Conservation (phyloP, 2,888 invertebrate species). For the Perizoma affinitatum region DNA sequence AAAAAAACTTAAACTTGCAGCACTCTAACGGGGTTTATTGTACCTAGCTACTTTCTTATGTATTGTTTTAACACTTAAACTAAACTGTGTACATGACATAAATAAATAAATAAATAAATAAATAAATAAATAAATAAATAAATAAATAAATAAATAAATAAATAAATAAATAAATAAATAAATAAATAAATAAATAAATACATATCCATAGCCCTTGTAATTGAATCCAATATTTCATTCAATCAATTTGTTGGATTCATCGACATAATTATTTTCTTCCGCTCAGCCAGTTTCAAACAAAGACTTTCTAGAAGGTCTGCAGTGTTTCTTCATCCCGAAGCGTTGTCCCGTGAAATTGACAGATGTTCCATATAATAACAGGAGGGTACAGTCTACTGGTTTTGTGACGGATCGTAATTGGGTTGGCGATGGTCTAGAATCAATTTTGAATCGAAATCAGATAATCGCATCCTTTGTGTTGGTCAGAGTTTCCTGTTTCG, state of each 20-base stretch:
- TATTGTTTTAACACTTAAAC: too few species aligned
- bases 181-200: too few species aligned
- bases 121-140: too few species aligned
- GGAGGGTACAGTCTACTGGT: constrained; percentile 55
- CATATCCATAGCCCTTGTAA: constrained; percentile 16
- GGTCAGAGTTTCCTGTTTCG: constrained; percentile 20
- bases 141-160: too few species aligned
- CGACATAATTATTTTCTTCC: constrained; percentile 71
- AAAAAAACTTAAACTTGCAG: too few species aligned
- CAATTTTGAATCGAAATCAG: constrained; percentile 47
- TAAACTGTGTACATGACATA: too few species aligned
- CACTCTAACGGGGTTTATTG: too few species aligned
- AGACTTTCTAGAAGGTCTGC: constrained; percentile 55
- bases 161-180: too few species aligned
- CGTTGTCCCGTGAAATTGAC: constrained; percentile 68
- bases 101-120: too few species aligned
- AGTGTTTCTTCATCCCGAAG: constrained; percentile 58
- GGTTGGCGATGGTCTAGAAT: constrained; percentile 51
- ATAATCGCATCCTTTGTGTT: constrained; percentile 29
- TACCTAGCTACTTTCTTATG: too few species aligned
- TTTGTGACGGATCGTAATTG: constrained; percentile 51
- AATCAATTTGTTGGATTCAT: constrained; percentile 56
- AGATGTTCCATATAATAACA: constrained; percentile 71
- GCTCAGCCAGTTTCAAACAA: constrained; percentile 67
- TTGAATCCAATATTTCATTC: constrained; percentile 48